Base-by-base conservation (phyloP, 2,113 vertebrate species). In the Clinocottus analis region DNA sequence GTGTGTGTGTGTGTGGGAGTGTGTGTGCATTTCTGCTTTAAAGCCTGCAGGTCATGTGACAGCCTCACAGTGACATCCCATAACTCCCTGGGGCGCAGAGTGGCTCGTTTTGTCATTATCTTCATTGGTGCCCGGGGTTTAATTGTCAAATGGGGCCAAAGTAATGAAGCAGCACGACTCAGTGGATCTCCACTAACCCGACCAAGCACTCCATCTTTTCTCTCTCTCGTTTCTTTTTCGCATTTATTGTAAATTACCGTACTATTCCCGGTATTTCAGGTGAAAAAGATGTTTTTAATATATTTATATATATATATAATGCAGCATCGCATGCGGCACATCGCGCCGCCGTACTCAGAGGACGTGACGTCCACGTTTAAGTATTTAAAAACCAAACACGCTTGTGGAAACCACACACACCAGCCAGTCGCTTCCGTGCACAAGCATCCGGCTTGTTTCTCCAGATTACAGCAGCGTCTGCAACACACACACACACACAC, bases 81-180 rank as follows among this genome's bases (percentile, higher is more conserved):
- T 75, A 90, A 82, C 61, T 89, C 77, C 85, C 85, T 51, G 71
- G 81, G 77, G 85, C 21, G 35, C 77, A 81, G 58, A 87, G 81
- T 80, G 78, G 80, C 87, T 82, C 70, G 19, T 87, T 91, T 89
- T 85, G 85, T 90, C 89, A 90, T 92, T 90, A 91, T 92, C 85
- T 77, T 74, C 70, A 77, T 88, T 79, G 77, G 69, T 69, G 81
- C 88, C 89, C 23, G 8, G 62, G 87, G 87, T 90, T 91, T 89
- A 87, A 92, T 88, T 86, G 85, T 72, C 84, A 91, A 92, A 92
- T 87, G 72, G 75, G 76, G 85, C 71, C 85, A 88, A 88, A 81
- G 87, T 93, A 90, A 91, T 90, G 87, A 90, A 86, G 84, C 86
- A 83, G 69, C 81, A 86, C 71, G 65, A 84, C 75, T 90, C 65